phyloP scores from a whole-genome alignment of 2,113 vertebrate genomes.

The Pomatostomus ruficeps region DNA sequence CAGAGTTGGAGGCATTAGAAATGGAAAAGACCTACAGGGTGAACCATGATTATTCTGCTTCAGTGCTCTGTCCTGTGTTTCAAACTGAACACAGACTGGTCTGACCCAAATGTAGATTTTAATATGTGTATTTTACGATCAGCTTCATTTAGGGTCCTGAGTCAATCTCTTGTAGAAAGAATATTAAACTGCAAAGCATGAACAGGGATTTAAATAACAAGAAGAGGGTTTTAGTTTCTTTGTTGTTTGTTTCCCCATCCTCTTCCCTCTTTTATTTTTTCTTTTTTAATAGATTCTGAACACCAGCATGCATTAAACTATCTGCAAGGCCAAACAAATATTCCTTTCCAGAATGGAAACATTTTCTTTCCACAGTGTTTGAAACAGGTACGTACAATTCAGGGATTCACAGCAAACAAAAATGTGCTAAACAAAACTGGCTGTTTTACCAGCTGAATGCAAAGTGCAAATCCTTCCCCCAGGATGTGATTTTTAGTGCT shows the following conservation, averaged over 20 bases:
- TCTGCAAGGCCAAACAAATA: not conserved
- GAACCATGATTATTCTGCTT: not conserved
- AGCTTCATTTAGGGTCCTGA: not conserved
- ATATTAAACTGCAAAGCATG: not conserved
- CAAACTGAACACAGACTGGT: not conserved
- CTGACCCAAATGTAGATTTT: not conserved
- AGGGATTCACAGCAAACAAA: not conserved
- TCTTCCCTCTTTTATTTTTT: not conserved
- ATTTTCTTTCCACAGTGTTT: not conserved
- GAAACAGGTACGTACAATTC: not conserved
- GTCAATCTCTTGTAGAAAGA: not conserved
- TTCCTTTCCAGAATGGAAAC: not conserved
- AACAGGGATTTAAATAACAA: not conserved
- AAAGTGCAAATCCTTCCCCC: not conserved
- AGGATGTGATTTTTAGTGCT: not conserved
- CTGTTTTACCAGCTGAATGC: not conserved
- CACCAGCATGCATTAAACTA: not conserved
- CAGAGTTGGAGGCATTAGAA: not conserved
- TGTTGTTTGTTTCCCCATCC: not conserved
- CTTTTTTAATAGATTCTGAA: not conserved
- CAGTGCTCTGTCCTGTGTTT: not conserved
- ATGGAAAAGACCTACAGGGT: slow-evolving; percentile 26
- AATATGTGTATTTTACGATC: not conserved
- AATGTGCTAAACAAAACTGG: not conserved
- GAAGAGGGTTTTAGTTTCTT: not conserved